Base-by-base conservation (phyloP, 2,888 invertebrate genomes). In the Lamproptera curius region DNA sequence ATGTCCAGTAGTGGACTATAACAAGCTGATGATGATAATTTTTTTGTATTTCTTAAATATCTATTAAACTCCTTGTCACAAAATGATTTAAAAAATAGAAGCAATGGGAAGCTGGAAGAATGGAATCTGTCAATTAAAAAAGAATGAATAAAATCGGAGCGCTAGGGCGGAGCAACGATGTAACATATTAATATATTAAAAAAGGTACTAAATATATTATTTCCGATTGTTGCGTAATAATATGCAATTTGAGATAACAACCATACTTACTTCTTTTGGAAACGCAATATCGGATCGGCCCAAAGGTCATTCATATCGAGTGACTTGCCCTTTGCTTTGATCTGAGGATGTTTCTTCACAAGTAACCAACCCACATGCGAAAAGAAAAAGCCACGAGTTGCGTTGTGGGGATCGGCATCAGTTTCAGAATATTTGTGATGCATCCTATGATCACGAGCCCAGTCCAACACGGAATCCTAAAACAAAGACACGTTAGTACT, bases 401-500 rank as follows among this genome's bases (percentile, higher is more conserved):
- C 95, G 74, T 97, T 97, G 75, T 97, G 97, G 0, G 97, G 97
- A 80, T 97, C 97, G 1, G 97, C 97, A 72, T 97, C 93, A 0
- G 97, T 97, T 73, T 97, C 97, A 14, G 94, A 95, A 88, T 93
- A 97, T 74, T 97, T 97, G 88, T 97, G 97, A 75, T 97, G 95
- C 68, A 95, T 93, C 58, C 95, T 89, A 82, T 94, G 94, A 67
- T 94, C 94, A 49, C 94, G 89, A 0, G 93, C 92, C 94, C 94
- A 94, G 67, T 94, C 93, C n/a, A 92, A 79, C 8, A 90, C 93
- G 1, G 93, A 89, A 70, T 94, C 93, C 92, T 94, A 60, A n/a
- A 70, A 41, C n/a, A 28, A 31, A 20, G 20, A 5, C 6, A 20
- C 20, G 6, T 20, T 20, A n/a, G n/a, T n/a, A n/a, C n/a, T n/a